Percentiles rank a stretch among this genome's conserved stretches.
phyloP scores from a whole-genome alignment of 2,113 vertebrate genomes.

The Zosterops pallidus region DNA sequence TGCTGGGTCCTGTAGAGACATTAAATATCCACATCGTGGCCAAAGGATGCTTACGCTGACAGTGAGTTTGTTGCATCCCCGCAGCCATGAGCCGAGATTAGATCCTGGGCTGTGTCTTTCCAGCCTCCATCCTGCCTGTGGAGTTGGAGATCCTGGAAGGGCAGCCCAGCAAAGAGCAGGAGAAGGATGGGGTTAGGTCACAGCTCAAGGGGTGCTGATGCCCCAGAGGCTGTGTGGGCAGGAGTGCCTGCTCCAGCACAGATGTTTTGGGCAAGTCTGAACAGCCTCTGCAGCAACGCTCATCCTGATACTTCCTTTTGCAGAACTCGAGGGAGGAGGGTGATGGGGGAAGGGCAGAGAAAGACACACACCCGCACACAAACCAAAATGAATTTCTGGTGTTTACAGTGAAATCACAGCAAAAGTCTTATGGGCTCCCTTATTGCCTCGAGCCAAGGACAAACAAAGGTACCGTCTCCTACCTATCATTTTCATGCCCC shows the following conservation, averaged over 20 bases:
- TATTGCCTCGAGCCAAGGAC: background rate
- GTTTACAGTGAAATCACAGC: background rate
- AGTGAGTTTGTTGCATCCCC: background rate
- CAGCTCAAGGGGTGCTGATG: accelerated
- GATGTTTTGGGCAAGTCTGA: background rate
- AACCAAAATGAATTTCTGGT: background rate
- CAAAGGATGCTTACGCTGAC: background rate
- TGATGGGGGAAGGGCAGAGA: background rate
- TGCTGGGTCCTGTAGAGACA: background rate
- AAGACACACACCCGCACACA: background rate
- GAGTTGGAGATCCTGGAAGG: background rate
- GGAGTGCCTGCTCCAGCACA: accelerated
- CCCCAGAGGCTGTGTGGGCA: background rate
- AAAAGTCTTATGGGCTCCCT: background rate
- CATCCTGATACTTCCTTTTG: background rate
- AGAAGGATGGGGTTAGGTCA: background rate
- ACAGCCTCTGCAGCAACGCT: background rate
- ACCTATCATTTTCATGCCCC: background rate
- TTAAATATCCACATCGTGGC: background rate
- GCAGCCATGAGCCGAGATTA: background rate
- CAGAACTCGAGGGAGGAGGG: background rate
- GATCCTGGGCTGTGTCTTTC: background rate
- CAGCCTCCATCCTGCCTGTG: background rate
- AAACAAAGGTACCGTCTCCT: background rate
- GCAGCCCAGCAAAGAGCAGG: background rate